Evolutionary conservation across 2,113 vertebrate species (phyloP).

Genomic region (Psammodynastes pulverulentus): DNA sequence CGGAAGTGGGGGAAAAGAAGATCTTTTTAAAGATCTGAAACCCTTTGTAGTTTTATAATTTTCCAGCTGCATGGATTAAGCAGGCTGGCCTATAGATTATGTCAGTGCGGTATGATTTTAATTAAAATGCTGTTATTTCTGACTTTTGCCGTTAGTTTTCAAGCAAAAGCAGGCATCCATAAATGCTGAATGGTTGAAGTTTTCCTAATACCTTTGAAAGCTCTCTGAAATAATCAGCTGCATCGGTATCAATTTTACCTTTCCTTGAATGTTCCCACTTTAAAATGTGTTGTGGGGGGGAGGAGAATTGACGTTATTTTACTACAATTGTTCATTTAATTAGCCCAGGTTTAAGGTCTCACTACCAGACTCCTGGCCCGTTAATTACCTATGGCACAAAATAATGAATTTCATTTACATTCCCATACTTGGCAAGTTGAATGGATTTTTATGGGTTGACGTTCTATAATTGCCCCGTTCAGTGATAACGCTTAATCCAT

Average conservation of each 20-base stretch:
- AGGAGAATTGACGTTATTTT: constrained; percentile 23
- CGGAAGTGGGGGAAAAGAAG: neutral
- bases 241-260: neutral
- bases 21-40: neutral
- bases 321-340: constrained; percentile 18
- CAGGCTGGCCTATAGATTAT: neutral
- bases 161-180: constrained; percentile 12
- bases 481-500: neutral
- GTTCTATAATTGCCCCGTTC: neutral
- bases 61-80: constrained; percentile 17
- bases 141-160: constrained; percentile 14
- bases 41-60: neutral
- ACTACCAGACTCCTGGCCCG: neutral
- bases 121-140: constrained; percentile 29
- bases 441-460: neutral
- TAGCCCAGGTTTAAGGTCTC: constrained; percentile 15
- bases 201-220: constrained; percentile 10
- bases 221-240: neutral
- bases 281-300: constrained; percentile 8
- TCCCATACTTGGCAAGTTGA: neutral
- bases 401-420: constrained; percentile 1
- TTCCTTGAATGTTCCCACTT: constrained; percentile 6
- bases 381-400: constrained; percentile 1
- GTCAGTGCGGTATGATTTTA: constrained; percentile 12
- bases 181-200: constrained; percentile 4